These are phyloP conservation scores for Oreortyx pictus DNA, from an alignment of 2,797 vertebrate genomes.

Conservation along the genomic window DNA sequence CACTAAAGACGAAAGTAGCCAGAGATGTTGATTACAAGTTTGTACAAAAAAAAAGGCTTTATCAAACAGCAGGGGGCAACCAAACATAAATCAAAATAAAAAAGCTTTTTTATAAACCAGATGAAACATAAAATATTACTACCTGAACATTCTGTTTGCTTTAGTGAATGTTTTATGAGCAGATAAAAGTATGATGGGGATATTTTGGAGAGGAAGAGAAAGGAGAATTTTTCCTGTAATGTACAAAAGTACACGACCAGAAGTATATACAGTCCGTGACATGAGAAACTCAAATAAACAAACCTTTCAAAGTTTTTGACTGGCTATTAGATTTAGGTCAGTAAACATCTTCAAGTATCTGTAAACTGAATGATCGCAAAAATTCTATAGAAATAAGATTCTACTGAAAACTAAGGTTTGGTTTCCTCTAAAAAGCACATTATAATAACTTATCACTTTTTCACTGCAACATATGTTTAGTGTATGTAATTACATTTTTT, in stretches of 20 bases:
- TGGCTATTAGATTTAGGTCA: neutral
- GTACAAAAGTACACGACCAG: slow-evolving; percentile 16
- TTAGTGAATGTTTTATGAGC: slow-evolving; percentile 45
- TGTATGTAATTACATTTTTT: slow-evolving; percentile 16
- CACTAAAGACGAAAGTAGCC: neutral
- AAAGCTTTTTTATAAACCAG: slow-evolving; percentile 26
- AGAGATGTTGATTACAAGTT: neutral
- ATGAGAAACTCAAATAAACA: neutral
- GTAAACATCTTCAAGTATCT: neutral
- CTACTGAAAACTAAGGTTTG: neutral
- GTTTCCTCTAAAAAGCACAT: neutral
- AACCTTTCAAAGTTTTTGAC: slow-evolving; percentile 20
- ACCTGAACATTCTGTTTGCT: slow-evolving; percentile 39
- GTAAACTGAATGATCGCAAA: neutral
- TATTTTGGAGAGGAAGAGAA: neutral
- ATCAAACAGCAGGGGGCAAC: slow-evolving; percentile 72
- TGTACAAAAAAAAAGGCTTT: neutral
- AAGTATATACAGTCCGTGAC: neutral
- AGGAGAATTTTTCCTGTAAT: slow-evolving; percentile 23
- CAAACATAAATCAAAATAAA: slow-evolving; percentile 69
- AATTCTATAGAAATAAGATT: neutral
- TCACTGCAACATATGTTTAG: neutral
- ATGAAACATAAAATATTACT: neutral
- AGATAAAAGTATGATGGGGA: slow-evolving; percentile 28
- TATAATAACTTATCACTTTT: neutral